A percentile compares a stretch with the other conserved stretches of the same genome.
Evolutionary conservation across 2,797 vertebrate species (phyloP).

Genomic region (Chiroxiphia lanceolata): DNA sequence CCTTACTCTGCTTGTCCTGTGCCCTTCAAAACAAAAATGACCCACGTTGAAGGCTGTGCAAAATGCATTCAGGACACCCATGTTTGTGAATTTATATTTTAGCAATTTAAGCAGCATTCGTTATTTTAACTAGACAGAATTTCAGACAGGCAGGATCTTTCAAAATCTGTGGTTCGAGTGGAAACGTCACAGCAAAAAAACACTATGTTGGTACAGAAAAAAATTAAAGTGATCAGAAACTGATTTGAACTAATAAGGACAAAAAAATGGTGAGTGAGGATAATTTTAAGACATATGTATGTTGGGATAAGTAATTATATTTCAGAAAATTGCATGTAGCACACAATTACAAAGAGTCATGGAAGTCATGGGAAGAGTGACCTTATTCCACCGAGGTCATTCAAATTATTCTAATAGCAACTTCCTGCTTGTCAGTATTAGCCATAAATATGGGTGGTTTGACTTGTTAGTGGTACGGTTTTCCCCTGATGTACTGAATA

Average conservation of each 20-base stretch:
- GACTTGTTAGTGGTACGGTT: background rate
- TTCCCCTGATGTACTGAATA: background rate
- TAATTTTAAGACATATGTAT: background rate
- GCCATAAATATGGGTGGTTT: background rate
- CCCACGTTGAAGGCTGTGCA: background rate
- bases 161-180: background rate
- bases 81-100: background rate
- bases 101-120: background rate
- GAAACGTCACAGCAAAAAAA: background rate
- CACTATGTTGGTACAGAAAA: background rate
- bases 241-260: background rate
- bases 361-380: background rate
- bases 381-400: background rate
- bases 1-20: background rate
- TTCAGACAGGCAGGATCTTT: background rate
- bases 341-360: background rate
- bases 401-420: slow-evolving; percentile 1
- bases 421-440: background rate
- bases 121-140: background rate
- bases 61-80: background rate
- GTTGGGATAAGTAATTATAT: background rate
- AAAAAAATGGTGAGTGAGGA: background rate
- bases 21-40: background rate
- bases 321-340: background rate
- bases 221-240: background rate